Evolutionary conservation across 2,113 vertebrate genomes (phyloP), one percentile per base, ranked within the genome.

Genomic region (Triplophysa dalaica): DNA sequence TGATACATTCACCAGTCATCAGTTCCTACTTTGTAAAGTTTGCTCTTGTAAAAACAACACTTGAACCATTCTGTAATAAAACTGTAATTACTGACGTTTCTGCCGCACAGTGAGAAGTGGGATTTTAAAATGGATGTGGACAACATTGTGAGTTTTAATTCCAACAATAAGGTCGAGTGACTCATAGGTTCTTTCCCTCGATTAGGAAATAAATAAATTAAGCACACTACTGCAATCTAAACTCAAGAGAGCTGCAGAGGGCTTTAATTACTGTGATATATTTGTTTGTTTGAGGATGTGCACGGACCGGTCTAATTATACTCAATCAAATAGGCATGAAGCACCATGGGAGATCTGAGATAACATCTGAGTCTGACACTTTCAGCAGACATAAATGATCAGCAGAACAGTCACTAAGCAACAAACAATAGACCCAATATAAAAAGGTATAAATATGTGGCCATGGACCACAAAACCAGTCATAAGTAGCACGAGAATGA

Each of bases 341-440:
- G 70, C 70, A 61, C 70, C 54, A 43, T 74, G 70, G 70, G 70
- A 74, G n/a, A 74, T 61, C 13, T 43, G 58, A 75, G 73, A 75
- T 75, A 58, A 58, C 54, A 21, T 11, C 33, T 61, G 10, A 16
- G 13, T 63, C 45, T 48, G 58, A 63, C 38, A 61, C 21, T 50
- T 29, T 29, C 22, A 0, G 17, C 11, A 38, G 54, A n/a, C 16
- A 22, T 19, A 58, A 29, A 58, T 13, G 38, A 73, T 24, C 12
- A 22, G 21, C 66, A 50, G n/a, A 68, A 45, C 66, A 24, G 21
- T 68, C 3, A 48, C 21, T 5, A 22, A 21, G 58, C 58, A 43
- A 4, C 43, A 22, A 60, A 22, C 6, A 21, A 11, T 9, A 41
- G 4, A 56, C 38, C 38, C 6, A 41, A 2, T 45, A 48, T 4